Base-by-base conservation (phyloP, 2,797 vertebrate species). In the Sebastes variabilis region DNA sequence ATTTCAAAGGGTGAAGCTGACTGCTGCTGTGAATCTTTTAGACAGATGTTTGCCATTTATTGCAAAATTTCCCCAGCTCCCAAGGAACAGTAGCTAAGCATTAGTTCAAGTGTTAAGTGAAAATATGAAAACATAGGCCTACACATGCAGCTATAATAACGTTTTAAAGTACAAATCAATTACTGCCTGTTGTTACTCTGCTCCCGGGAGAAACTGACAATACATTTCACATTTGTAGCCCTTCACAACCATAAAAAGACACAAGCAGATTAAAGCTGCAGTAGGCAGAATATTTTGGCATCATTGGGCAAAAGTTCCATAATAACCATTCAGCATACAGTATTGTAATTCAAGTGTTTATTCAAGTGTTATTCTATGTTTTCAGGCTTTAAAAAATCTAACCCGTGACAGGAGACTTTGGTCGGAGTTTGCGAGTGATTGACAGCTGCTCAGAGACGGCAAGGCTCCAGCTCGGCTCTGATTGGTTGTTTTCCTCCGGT, bases 1-100 rank as follows among this genome's bases (percentile, higher is more conserved):
- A 58, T 71, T 79, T 81, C 56, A 80, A 56, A 34, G 22, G 25
- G 54, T 20, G 7, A 67, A 66, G 36, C 12, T 56, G n/a, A 24
- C 66, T 66, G 12, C 64, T 66, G 12, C 14, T 5, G 25, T 1
- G 16, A 58, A 20, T 27, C 60, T 66, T 59, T 56, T 65, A 10
- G 42, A 16, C 46, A 59, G 14, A 38, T 29, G 27, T 60, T 58
- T 13, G 6, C 66, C 54, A 69, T 77, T 75, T 67, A 18, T 49
- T 60, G 36, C 20, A 6, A 72, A 75, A 18, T 54, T 9, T 64
- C 30, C 42, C 9, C 4, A 12, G 22, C 30, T 24, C 46, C 2
- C 0, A 3, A 18, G 29, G 56, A 81, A 72, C 42, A 24, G 27
- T 54, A 54, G 49, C 20, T 59, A 6, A 80, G 24, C 52, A 29